Percentiles rank a stretch among this genome's conserved stretches.
Evolutionary conservation across 2,888 invertebrate genomes (phyloP).

Genomic region (Steinernema scapterisci): DNA sequence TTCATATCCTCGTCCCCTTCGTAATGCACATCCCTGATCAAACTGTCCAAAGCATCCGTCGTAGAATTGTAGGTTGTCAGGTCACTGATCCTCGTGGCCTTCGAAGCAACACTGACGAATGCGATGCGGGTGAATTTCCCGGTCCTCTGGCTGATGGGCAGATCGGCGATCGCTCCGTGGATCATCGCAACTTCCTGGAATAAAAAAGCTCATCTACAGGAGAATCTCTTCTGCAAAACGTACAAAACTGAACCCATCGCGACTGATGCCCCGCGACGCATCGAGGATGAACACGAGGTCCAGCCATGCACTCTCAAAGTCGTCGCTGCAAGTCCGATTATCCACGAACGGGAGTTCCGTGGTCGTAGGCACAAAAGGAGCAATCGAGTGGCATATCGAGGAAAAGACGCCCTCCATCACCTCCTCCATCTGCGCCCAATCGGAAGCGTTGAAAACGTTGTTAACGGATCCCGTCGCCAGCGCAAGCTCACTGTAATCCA

Average conservation of each 20-base stretch:
- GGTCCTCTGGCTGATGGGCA: neutral
- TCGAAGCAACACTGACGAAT: neutral
- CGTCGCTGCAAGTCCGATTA: neutral
- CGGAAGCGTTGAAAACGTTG: neutral
- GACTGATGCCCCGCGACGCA: neutral
- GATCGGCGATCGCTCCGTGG: neutral
- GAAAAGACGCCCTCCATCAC: neutral
- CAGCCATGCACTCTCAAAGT: slow-evolving; percentile 1
- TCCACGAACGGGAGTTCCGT: neutral
- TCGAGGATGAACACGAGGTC: slow-evolving; percentile 24
- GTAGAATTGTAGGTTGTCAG: neutral
- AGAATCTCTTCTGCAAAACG: neutral
- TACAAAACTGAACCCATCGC: slow-evolving; percentile 14
- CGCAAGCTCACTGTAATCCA: neutral
- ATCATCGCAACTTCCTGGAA: neutral
- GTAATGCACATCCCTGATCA: neutral
- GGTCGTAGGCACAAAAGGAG: neutral
- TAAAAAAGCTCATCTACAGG: neutral
- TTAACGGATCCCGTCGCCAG: neutral
- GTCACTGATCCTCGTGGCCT: neutral
- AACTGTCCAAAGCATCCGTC: no score
- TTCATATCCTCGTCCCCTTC: neutral
- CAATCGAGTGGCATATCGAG: neutral
- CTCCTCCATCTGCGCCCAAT: neutral
- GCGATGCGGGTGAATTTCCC: slow-evolving; percentile 5